Base-by-base conservation (phyloP, 2,888 invertebrate genomes). In the Athalia circularis region DNA sequence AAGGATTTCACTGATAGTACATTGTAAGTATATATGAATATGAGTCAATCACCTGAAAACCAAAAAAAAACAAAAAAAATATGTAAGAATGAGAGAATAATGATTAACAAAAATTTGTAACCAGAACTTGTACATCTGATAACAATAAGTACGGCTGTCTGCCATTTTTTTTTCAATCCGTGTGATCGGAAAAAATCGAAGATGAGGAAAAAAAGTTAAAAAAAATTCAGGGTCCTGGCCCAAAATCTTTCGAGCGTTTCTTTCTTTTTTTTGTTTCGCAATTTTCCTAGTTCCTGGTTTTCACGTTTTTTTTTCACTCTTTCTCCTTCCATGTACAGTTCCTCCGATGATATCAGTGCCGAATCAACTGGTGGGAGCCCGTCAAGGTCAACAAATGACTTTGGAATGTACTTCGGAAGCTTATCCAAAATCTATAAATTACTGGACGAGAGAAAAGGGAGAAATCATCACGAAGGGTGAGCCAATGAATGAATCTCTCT, bases 361-460 rank as follows among this genome's bases (percentile, higher is more conserved):
- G 85, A 96, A 96, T 91, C 96, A 96, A 90, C 91, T 96, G 83
- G 95, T 97, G 11, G 96, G 96, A 0, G 96, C 95, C 0, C 94
- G 94, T 29, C 92, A 95, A 79, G 95, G 95, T 13, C 94, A 95
- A 78, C 93, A 94, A 83, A 92, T 96, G 80, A 94, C 94, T 3
- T 90, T 97, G 81, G 96, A 96, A 88, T 97, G 97, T 85, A 94
- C 95, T 87, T 96, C 96, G 0, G 96, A 96, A 86, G 96, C 96
- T 0, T 96, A 93, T 90, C 97, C 97, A 3, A 95, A 95, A 88
- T 95, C 96, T 50, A 96, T 96, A 84, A 96, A 96, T 90, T 96
- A 96, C 89, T 97, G 96, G 97, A 94, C 94, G 76, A 93, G 94
- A 84, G 93, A 94, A 77, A 92, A 93, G 65, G 95, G 95, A 52